phyloP scores from a whole-genome alignment of 1,140 invertebrate genomes.

The Drosophila auraria region DNA sequence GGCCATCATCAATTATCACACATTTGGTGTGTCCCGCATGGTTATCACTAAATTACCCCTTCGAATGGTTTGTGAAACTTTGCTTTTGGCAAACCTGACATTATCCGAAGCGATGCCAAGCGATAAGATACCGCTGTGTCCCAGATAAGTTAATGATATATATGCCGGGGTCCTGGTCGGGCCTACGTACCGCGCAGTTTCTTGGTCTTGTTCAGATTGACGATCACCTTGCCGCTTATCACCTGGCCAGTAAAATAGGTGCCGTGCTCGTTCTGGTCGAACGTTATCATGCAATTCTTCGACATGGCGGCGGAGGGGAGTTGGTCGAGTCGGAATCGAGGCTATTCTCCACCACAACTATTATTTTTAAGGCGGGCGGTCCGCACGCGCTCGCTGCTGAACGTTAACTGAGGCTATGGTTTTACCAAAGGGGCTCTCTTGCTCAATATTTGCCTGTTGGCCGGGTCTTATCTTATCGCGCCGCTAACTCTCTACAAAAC shows the following conservation, averaged over 20 bases:
- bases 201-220: conserved; percentile 85
- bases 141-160: background rate
- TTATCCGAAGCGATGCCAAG: conserved; percentile 34
- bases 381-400: conserved; percentile 55
- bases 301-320: conserved; percentile 52
- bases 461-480: conserved; percentile 48
- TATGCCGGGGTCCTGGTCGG: background rate
- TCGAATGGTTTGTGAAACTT: conserved; percentile 52
- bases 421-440: conserved; percentile 14
- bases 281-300: conserved; percentile 85
- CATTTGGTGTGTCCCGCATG: conserved; percentile 46
- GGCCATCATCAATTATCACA: conserved; percentile 59
- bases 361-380: background rate
- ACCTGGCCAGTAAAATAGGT: conserved; percentile 87
- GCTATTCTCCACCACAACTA: conserved; percentile 4
- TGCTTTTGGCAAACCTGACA: conserved; percentile 29
- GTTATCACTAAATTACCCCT: conserved; percentile 61
- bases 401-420: conserved; percentile 48
- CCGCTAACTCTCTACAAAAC: conserved; percentile 33
- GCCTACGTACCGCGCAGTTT: conserved; percentile 84
- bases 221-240: conserved; percentile 86
- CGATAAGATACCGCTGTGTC: conserved; percentile 28
- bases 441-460: conserved; percentile 10
- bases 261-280: conserved; percentile 86
- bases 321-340: background rate